A percentile compares a stretch with the other conserved stretches of the same genome.
phyloP scores from a whole-genome alignment of 2,113 vertebrate species.

The Octodon degus region DNA sequence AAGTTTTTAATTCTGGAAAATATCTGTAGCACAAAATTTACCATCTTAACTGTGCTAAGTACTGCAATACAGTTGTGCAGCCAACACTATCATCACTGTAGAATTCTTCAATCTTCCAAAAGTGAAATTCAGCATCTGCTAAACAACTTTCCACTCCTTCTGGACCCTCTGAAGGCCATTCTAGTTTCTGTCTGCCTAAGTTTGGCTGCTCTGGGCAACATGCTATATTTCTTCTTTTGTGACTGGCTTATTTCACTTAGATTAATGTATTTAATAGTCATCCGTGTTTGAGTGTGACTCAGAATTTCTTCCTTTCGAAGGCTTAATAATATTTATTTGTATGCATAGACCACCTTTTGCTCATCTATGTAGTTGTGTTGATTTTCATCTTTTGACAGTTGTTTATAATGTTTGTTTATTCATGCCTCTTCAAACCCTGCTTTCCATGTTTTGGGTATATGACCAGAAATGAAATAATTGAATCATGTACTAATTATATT shows the following conservation, averaged over 20 bases:
- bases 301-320: not conserved
- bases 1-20: not conserved
- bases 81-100: accelerated
- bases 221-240: not conserved
- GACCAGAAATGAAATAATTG: not conserved
- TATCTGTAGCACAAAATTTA: not conserved
- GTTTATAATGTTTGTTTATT: not conserved
- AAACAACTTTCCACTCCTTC: not conserved
- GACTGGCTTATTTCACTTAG: not conserved
- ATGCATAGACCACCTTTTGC: not conserved
- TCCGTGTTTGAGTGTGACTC: not conserved
- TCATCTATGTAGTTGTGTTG: no score
- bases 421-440: not conserved
- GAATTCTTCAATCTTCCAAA: not conserved
- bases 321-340: not conserved
- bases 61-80: not conserved
- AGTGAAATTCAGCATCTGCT: not conserved
- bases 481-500: not conserved
- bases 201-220: not conserved
- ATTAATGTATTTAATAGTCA: not conserved
- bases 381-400: not conserved
- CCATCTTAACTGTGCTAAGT: not conserved
- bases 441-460: not conserved
- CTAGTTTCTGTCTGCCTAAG: not conserved
- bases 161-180: not conserved